Conservation (phyloP, 2,888 invertebrate species). For the Amiota communis region DNA sequence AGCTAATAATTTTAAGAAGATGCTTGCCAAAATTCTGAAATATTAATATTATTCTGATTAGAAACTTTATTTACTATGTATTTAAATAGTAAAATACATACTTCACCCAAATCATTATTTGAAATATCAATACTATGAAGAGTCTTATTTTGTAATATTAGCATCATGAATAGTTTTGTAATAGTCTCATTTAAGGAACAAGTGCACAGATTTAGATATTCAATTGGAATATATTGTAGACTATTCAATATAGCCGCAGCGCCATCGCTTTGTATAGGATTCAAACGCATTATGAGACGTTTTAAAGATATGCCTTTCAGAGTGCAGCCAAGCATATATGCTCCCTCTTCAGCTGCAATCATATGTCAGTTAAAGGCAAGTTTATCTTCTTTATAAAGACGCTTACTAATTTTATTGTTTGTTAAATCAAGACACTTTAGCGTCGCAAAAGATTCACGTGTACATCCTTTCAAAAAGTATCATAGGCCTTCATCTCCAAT, state of each 20-base stretch:
- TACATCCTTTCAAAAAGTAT: conserved; percentile 65
- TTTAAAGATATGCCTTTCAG: conserved; percentile 59
- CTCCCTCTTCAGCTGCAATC: conserved; percentile 68
- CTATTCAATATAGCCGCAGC: conserved; percentile 68
- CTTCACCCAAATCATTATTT: conserved; percentile 64
- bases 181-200: conserved; percentile 66
- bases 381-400: too few relatives aligned
- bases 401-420: conserved; percentile 70
- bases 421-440: conserved; percentile 65
- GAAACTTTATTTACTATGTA: too few relatives aligned
- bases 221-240: conserved; percentile 60
- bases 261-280: conserved; percentile 72
- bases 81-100: too few relatives aligned
- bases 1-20: conserved; percentile 66
- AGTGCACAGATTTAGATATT: conserved; percentile 63
- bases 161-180: conserved; percentile 66
- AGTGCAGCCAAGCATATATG: conserved; percentile 64
- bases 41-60: not conserved
- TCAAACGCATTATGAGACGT: conserved; percentile 65
- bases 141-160: conserved; percentile 65
- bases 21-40: conserved; percentile 67
- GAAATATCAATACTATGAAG: conserved; percentile 63
- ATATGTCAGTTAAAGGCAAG: too few relatives aligned
- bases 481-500: conserved; percentile 70
- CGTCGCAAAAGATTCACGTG: conserved; percentile 66